Conservation (phyloP, 2,888 invertebrate genomes). For the Papilio gigon region DNA sequence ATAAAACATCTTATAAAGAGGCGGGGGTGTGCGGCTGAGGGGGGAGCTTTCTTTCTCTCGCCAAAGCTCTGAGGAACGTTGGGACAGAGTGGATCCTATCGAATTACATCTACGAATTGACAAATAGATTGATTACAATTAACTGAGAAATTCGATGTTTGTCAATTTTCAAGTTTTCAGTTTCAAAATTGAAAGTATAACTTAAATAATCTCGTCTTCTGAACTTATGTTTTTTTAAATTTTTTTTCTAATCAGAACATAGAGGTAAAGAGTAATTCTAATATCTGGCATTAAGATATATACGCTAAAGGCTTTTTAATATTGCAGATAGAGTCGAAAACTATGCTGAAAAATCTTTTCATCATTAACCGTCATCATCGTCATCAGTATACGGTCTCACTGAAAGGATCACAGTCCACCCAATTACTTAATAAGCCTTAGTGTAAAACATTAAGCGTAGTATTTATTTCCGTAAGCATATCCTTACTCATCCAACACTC, state of each 20-base stretch:
- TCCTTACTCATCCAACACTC: slow-evolving; percentile 53
- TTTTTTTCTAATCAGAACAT: too few relatives aligned
- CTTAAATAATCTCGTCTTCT: too few relatives aligned
- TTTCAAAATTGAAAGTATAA: background rate
- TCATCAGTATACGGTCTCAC: too few relatives aligned
- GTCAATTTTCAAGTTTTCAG: background rate
- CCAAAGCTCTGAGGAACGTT: slow-evolving; percentile 58
- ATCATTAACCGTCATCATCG: too few relatives aligned
- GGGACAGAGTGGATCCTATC: slow-evolving; percentile 52
- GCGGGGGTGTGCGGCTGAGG: slow-evolving; percentile 45
- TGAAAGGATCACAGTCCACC: too few relatives aligned
- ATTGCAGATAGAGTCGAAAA: too few relatives aligned
- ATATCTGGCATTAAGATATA: too few relatives aligned
- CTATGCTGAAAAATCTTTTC: too few relatives aligned
- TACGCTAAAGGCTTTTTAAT: too few relatives aligned
- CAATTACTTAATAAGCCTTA: too few relatives aligned
- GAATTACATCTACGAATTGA: slow-evolving; percentile 19
- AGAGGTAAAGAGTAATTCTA: too few relatives aligned
- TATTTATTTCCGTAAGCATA: slow-evolving; percentile 31
- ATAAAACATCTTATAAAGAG: slow-evolving; percentile 69
- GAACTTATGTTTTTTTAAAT: too few relatives aligned
- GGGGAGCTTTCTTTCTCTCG: slow-evolving; percentile 70
- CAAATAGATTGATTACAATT: slow-evolving; percentile 39
- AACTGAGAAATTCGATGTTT: slow-evolving; percentile 19
- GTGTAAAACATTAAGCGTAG: background rate